phyloP scores from a whole-genome alignment of 2,797 vertebrate genomes.

The Hypotaenidia philippensis region DNA sequence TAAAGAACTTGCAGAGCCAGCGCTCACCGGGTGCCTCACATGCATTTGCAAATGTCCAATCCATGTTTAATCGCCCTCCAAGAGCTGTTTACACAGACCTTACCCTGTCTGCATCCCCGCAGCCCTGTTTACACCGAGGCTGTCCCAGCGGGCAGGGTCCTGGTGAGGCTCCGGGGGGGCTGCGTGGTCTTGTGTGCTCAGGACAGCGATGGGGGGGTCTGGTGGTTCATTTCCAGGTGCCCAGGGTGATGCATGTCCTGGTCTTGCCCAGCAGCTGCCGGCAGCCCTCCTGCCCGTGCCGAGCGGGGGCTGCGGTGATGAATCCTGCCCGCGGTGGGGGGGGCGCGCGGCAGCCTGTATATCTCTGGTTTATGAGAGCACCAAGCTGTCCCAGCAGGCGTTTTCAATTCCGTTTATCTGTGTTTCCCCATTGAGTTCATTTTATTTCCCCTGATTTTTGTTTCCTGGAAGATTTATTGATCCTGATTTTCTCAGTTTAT shows the following conservation, averaged over 20 bases:
- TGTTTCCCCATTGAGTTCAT: conserved; percentile 59
- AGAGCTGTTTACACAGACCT: not conserved
- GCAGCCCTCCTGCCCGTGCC: not conserved
- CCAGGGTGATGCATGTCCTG: rapidly evolving
- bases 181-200: not conserved
- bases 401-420: conserved; percentile 56
- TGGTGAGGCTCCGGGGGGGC: not conserved
- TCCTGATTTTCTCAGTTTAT: conserved; percentile 64
- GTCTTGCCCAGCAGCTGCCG: not conserved
- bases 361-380: conserved; percentile 13
- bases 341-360: not conserved
- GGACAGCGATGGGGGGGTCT: not conserved
- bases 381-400: conserved; percentile 54
- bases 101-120: rapidly evolving
- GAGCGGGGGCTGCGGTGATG: not conserved
- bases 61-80: not conserved
- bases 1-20: not conserved
- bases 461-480: conserved; percentile 60
- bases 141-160: not conserved
- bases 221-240: rapidly evolving
- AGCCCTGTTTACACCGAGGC: too few relatives aligned
- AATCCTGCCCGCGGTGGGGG: not conserved
- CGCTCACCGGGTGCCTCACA: not conserved
- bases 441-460: conserved; percentile 68
- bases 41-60: not conserved